Evolutionary conservation across 1,140 invertebrate species (phyloP).

Genomic region (Proales similis): DNA sequence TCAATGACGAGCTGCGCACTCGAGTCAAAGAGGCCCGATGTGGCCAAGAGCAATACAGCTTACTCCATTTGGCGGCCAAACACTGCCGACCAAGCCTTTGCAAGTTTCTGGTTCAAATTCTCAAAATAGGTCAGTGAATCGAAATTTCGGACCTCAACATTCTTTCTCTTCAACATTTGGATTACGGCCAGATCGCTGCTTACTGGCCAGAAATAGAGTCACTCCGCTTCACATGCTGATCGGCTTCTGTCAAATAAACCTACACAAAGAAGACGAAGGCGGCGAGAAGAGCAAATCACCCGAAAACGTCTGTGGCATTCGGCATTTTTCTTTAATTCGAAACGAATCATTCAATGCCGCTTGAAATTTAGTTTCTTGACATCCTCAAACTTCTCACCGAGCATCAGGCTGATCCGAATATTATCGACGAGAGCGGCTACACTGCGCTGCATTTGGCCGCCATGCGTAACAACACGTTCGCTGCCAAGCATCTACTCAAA

Average conservation of each 20-base stretch:
- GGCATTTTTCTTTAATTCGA: background rate
- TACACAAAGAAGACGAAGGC: constrained; percentile 1
- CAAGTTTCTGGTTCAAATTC: constrained; percentile 15
- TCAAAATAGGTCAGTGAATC: constrained; percentile 33
- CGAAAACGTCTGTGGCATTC: constrained; percentile 11
- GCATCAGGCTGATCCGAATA: background rate
- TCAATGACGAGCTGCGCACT: background rate
- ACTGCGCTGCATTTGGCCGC: constrained; percentile 18
- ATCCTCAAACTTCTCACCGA: constrained; percentile 8
- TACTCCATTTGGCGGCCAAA: constrained; percentile 23
- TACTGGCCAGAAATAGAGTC: constrained; percentile 7
- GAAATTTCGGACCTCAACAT: too few species aligned
- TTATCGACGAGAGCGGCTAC: constrained; percentile 18
- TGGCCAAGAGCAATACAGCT: background rate
- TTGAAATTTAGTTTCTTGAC: constrained; percentile 21
- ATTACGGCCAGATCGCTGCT: constrained; percentile 12
- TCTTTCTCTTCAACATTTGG: too few species aligned
- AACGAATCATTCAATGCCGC: background rate
- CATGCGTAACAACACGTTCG: constrained; percentile 1
- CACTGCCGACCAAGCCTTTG: constrained; percentile 27
- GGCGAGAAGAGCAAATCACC: background rate
- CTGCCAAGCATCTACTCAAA: constrained; percentile 6
- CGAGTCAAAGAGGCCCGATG: background rate
- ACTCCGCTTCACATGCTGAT: constrained; percentile 19
- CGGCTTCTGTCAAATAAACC: constrained; percentile 12